Evolutionary conservation across 2,888 invertebrate genomes (phyloP), one percentile per base, ranked within the genome.

Genomic region (Perdita meconis): DNA sequence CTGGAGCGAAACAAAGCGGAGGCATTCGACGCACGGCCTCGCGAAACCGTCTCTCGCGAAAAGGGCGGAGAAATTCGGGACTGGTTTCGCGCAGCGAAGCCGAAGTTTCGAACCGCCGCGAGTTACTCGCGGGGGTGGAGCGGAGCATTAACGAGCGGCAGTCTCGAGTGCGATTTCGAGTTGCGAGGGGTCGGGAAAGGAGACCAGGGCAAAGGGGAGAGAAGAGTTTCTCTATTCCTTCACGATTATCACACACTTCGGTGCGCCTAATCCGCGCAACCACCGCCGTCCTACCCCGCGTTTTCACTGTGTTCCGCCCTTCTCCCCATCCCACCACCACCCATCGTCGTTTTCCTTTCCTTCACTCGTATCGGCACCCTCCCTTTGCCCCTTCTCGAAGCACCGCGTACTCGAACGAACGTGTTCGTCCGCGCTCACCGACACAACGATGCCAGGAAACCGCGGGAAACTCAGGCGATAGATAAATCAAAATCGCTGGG

Each of bases 201-300:
- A 78, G 75, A 60, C 59, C 44, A 53, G 69, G 56, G 36, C 40
- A 69, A 67, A 71, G 63, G 82, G 69, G 64, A 65, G 53, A 61
- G 59, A 64, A 67, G 68, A 74, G 69, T 67, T 74, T 75, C 74
- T 79, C 84, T 86, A 86, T 89, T 86, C 85, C 86, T 87, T 84
- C 72, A 67, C 81, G 88, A 89, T 89, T 88, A 89, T 82, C 82
- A 67, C 74, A 88, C 87, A 88, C 88, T 78, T 79, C 74, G 86
- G 38, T 88, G 87, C 81, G 78, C 79, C 83, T 85, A 87, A 89
- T 89, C 83, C 88, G 83, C 84, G 78, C 78, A 78, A 77, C 80
- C 79, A 68, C 65, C 85, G 71, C 56, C 36, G 57, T 70, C 63
- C n/a, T n/a, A n/a, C n/a, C 75, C 42, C 56, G 81, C 71, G 77